Base-by-base conservation (phyloP, 1,140 invertebrate species). In the Copidosoma floridanum region DNA sequence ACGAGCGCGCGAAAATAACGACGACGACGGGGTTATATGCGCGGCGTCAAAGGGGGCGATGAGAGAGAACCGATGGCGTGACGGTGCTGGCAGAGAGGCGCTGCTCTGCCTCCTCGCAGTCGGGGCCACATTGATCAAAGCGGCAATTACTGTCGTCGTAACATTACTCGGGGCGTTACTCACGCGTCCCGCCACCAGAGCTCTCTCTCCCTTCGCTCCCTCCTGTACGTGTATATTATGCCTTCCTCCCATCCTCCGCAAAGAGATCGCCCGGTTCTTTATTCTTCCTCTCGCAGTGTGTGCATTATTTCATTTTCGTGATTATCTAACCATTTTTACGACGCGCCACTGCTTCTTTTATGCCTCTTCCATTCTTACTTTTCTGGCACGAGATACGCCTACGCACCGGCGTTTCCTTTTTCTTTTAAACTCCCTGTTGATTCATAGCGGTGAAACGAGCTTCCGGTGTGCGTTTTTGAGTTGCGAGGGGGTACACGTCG, bases 111-210 rank as follows among this genome's bases (percentile, higher is more conserved):
- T 72, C 69, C 67, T 68, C 70, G 67, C 65, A 67, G 69, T 66
- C 68, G 66, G 67, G 63, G 60, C 65, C 65, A 69, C 71, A 75
- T 77, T 77, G 74, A 77, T 77, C 75, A 77, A 77, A 77, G 74
- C 74, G 67, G 74, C 75, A 77, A 76, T 76, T 77, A 77, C 74
- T 75, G 75, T 76, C 75, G 75, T 74, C 70, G 70, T 75, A 74
- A 75, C 76, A 75, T 76, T 76, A 74, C 71, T 72, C 69, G 64
- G 71, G 65, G 71, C 69, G 72, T 74, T 74, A 73, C 68, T 70
- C 69, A 68, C 64, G 60, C 64, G 67, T 8, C 43, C 53, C 56
- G 63, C 53, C 38, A 46, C 27, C 55, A 46, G 59, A 58, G 50
- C 38, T 40, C 29, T 50, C 46, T 48, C 43, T 65, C 38, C 40